These are phyloP conservation scores for Tapirus indicus DNA, from an alignment of 2,797 vertebrate genomes.

Conservation along the genomic window DNA sequence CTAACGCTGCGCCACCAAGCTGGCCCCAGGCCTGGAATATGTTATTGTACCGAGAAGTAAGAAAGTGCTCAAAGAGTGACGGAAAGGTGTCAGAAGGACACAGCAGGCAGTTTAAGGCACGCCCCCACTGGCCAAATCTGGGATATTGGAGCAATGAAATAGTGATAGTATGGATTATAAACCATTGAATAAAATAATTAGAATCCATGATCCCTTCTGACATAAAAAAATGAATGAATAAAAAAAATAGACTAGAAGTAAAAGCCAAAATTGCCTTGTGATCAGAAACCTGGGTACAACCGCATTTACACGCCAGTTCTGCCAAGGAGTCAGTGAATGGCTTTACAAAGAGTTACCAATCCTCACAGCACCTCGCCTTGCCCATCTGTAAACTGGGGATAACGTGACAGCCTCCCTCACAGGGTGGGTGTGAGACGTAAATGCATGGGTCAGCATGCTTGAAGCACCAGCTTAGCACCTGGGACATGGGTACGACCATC, in stretches of 20 bases:
- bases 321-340: neutral
- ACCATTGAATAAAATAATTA: neutral
- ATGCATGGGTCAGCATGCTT: rapidly evolving
- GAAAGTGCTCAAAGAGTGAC: neutral
- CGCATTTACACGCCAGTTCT: neutral
- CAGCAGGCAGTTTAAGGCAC: neutral
- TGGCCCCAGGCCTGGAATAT: neutral
- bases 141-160: neutral
- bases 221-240: neutral
- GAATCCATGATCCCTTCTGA: neutral
- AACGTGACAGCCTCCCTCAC: rapidly evolving
- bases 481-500: rapidly evolving
- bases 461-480: too few species aligned
- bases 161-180: neutral
- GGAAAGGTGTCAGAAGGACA: neutral
- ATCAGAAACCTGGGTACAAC: neutral
- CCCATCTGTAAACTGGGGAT: too few species aligned
- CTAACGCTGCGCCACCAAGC: too few species aligned
- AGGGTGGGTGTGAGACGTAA: neutral
- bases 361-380: neutral
- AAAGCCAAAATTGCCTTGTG: neutral
- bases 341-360: neutral
- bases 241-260: neutral
- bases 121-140: neutral
- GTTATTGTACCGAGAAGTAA: neutral